phyloP scores from a whole-genome alignment of 2,888 invertebrate species.

The Catocala fraxini region DNA sequence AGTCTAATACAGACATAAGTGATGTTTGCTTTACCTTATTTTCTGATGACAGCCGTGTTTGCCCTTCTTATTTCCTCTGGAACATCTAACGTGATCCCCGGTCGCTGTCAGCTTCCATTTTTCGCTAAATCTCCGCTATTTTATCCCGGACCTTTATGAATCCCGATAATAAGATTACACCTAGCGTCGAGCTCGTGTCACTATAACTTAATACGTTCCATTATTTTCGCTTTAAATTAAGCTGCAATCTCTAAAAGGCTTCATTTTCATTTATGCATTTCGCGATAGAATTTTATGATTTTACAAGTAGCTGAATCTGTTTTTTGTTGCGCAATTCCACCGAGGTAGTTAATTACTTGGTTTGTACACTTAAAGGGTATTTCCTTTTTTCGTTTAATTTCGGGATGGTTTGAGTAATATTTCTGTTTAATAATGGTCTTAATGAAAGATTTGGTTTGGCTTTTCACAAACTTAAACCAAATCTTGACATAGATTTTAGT shows the following conservation, averaged over 20 bases:
- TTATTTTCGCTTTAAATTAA: slow-evolving; percentile 36
- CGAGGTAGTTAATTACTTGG: no score
- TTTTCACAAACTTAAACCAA: no score
- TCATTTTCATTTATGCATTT: slow-evolving; percentile 12
- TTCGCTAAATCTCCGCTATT: slow-evolving; percentile 36
- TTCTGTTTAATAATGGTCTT: no score
- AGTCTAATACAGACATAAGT: no score
- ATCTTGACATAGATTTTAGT: no score
- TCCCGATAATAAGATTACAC: slow-evolving; percentile 46
- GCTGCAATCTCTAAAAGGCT: slow-evolving; percentile 22
- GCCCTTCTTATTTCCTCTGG: slow-evolving; percentile 26
- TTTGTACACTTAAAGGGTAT: no score
- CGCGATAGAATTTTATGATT: slow-evolving; percentile 12
- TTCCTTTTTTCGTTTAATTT: no score
- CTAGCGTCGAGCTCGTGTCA: slow-evolving; percentile 34
- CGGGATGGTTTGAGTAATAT: no score
- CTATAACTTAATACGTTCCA: slow-evolving; percentile 37
- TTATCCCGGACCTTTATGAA: slow-evolving; percentile 38
- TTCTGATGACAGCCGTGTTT: slow-evolving; percentile 15
- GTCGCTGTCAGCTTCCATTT: slow-evolving; percentile 35
- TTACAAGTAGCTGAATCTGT: not conserved
- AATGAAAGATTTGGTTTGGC: no score
- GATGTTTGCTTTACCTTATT: slow-evolving; percentile 2
- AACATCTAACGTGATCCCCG: slow-evolving; percentile 25
- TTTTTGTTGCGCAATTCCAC: no score